Evolutionary conservation across 35 echinoderm and acorn worm genomes (phyloP).

Genomic region (Eucidaris tribuloides): DNA sequence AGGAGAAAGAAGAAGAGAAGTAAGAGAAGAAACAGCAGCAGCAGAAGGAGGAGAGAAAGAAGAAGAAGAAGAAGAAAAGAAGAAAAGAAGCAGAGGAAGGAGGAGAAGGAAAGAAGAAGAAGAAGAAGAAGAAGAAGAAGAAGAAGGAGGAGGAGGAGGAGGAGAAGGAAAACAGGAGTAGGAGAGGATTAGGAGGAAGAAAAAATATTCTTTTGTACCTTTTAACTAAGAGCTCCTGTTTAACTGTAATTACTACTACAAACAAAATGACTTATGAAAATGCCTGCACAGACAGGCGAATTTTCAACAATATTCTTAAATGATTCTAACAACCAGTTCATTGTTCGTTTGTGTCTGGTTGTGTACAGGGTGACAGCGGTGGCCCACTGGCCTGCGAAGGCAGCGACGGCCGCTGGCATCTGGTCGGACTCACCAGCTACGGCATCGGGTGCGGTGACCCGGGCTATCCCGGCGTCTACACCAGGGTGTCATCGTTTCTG

Average conservation of each 20-base stretch:
- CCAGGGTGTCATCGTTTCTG: conserved; percentile 24
- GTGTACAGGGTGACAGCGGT: conserved; percentile 59
- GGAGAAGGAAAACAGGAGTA: too few species aligned
- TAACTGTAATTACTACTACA: not conserved
- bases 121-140: too few species aligned
- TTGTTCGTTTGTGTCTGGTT: not conserved
- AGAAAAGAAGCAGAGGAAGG: too few species aligned
- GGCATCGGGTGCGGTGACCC: conserved; percentile 51
- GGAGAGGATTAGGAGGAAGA: too few species aligned
- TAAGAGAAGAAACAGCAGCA: too few species aligned
- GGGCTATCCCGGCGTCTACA: conserved; percentile 41
- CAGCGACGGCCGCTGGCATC: conserved; percentile 36
- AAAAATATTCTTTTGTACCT: not conserved
- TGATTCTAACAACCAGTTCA: not conserved
- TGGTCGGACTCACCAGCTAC: conserved; percentile 35
- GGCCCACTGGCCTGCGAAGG: conserved; percentile 41
- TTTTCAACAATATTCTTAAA: not conserved
- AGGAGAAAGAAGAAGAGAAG: too few species aligned
- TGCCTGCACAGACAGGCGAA: not conserved
- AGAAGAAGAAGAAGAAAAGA: too few species aligned
- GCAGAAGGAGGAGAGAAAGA: too few species aligned
- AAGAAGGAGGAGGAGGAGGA: too few species aligned
- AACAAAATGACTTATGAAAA: not conserved
- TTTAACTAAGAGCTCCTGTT: not conserved
- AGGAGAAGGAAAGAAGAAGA: too few species aligned